Evolutionary conservation across 2,797 vertebrate genomes (phyloP).

Genomic region (Chlorospingus flavigularis): DNA sequence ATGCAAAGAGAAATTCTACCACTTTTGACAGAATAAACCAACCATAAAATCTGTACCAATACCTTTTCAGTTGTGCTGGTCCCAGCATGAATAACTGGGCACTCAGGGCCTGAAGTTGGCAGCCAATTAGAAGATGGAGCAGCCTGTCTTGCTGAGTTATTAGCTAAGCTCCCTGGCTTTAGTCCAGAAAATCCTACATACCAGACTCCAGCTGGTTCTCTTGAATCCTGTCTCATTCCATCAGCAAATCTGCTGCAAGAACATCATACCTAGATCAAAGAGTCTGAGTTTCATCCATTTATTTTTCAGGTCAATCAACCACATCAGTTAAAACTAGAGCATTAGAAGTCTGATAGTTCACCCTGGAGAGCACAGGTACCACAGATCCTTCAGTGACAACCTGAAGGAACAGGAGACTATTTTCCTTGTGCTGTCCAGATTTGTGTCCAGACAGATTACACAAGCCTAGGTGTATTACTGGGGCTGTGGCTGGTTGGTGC

Average conservation of each 20-base stretch:
- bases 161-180: constrained; percentile 12
- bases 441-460: neutral
- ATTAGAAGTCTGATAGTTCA: neutral
- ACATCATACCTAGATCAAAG: neutral
- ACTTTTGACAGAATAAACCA: neutral
- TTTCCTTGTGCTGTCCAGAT: neutral
- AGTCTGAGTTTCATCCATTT: neutral
- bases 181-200: constrained; percentile 7
- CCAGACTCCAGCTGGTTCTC: constrained; percentile 14
- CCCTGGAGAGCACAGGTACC: neutral
- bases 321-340: neutral
- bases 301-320: neutral
- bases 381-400: neutral
- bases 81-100: neutral
- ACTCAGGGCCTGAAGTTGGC: neutral
- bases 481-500: neutral
- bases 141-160: neutral
- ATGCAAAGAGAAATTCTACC: neutral
- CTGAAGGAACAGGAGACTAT: neutral
- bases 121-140: neutral
- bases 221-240: constrained; percentile 13
- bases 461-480: neutral
- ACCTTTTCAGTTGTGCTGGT: neutral
- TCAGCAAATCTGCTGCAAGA: neutral
- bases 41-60: neutral